Evolutionary conservation across 1,140 invertebrate genomes (phyloP).

Genomic region (Neodiprion virginianus): DNA sequence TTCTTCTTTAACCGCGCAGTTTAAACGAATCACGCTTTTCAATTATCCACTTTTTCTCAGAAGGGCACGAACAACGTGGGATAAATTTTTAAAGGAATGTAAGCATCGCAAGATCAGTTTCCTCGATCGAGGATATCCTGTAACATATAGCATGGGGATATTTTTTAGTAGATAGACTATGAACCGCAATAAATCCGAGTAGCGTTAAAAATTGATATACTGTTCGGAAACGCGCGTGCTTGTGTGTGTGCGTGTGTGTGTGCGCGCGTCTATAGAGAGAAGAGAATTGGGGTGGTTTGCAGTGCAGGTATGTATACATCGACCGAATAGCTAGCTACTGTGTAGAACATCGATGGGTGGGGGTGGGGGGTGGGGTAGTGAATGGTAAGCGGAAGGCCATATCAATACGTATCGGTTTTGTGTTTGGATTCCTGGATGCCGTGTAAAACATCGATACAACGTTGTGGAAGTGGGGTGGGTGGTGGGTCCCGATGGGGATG

Average conservation of each 20-base stretch:
- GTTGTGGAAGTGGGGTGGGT: conserved; percentile 19
- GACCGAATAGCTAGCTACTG: conserved; percentile 28
- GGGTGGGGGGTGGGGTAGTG: conserved; percentile 29
- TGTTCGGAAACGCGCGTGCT: conserved; percentile 49
- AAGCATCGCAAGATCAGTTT: no score
- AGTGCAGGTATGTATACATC: no score
- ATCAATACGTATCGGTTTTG: conserved; percentile 55
- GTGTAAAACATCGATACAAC: conserved; percentile 2
- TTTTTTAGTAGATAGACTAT: conserved; percentile 36
- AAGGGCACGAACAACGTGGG: no score
- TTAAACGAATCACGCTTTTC: no score
- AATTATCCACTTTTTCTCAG: no score
- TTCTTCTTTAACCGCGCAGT: no score
- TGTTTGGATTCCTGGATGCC: conserved; percentile 32
- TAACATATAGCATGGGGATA: background rate
- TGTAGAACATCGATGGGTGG: no score
- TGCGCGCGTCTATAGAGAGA: background rate
- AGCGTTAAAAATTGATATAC: conserved; percentile 57
- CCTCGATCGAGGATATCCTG: no score
- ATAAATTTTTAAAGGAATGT: no score
- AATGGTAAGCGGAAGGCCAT: conserved; percentile 54
- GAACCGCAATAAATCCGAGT: conserved; percentile 49
- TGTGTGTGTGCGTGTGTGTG: background rate
- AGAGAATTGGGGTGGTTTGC: no score
- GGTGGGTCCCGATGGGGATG: conserved; percentile 36